Evolutionary conservation across 1,140 invertebrate species (phyloP), one percentile per base, ranked within the genome.

Genomic region (Heliconius congener): DNA sequence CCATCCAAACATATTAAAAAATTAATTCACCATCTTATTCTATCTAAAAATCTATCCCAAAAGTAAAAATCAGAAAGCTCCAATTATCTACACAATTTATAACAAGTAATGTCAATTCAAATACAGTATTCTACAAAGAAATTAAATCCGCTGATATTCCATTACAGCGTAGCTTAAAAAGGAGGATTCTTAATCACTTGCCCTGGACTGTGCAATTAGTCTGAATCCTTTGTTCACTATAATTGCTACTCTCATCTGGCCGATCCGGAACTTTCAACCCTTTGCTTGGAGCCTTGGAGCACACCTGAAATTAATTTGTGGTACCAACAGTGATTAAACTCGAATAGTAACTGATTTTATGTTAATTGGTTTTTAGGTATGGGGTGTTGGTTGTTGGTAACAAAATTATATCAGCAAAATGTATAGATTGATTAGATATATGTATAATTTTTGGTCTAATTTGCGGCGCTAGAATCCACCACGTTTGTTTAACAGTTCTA

Each of bases 161-260:
- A 57, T 80, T 76, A 66, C 71, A 71, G 9, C 52, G 18, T 34
- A 76, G 78, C 70, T 79, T 71, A 76, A 80, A 80, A 80, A 78
- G 50, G 50, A 76, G 72, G 73, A 76, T 72, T 72, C 79, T 80
- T 80, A 80, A 80, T 75, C 79, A 76, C 39, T 74, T 11, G 70
- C 27, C 52, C 74, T 50, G 74, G 71, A 76, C 71, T 55, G 52
- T 42, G 60, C 79, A 80, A 80, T 80, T 80, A 80, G 79, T 60
- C 77, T 34, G 57, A 37, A 78, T 73, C 74, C 74, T 80, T 80
- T 80, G 79, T 76, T 74, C 71, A 74, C 71, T 57, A 77, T 80
- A 80, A 80, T 80, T 80, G 74, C 74, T 80, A 73, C 79, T 76
- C 70, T 73, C 71, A 66, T 73, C 72, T 78, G 72, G 57, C 71